Percentiles rank a stretch among this genome's conserved stretches.
These are phyloP conservation scores for Arothron firmamentum DNA, from an alignment of 2,113 vertebrate species.

Conservation along the genomic window DNA sequence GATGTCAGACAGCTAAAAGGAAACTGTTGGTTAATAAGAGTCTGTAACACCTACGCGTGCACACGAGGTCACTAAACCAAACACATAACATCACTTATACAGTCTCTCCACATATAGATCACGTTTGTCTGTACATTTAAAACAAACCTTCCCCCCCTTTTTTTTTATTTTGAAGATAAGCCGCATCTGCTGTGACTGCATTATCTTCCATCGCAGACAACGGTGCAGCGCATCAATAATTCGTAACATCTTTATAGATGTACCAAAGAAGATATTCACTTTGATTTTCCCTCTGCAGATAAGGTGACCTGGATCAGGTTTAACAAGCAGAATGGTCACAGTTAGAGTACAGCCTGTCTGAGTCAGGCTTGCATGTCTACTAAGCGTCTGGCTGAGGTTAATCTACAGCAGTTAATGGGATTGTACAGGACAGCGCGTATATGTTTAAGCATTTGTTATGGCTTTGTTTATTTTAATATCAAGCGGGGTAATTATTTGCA, in stretches of 20 bases:
- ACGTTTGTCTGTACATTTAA: neutral
- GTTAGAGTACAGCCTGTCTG: conserved; percentile 14
- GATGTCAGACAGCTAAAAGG: conserved; percentile 38
- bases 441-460: conserved; percentile 2
- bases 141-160: neutral
- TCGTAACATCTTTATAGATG: conserved; percentile 55
- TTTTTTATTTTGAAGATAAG: conserved; percentile 1
- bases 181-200: conserved; percentile 35
- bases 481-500: too few relatives aligned
- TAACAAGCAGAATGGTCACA: conserved; percentile 28
- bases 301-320: conserved; percentile 12
- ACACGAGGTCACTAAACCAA: conserved; percentile 20
- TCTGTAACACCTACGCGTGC: neutral
- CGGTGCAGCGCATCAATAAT: conserved; percentile 65
- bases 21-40: conserved; percentile 59
- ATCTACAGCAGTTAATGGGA: conserved; percentile 32
- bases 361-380: conserved; percentile 30
- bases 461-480: neutral
- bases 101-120: neutral
- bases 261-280: conserved; percentile 27
- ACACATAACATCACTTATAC: neutral
- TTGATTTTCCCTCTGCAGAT: conserved; percentile 26
- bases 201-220: conserved; percentile 41
- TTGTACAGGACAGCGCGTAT: neutral
- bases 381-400: conserved; percentile 20